Percentiles rank a stretch among this genome's conserved stretches.
phyloP scores from a whole-genome alignment of 2,797 vertebrate genomes.

The Myotis daubentonii region DNA sequence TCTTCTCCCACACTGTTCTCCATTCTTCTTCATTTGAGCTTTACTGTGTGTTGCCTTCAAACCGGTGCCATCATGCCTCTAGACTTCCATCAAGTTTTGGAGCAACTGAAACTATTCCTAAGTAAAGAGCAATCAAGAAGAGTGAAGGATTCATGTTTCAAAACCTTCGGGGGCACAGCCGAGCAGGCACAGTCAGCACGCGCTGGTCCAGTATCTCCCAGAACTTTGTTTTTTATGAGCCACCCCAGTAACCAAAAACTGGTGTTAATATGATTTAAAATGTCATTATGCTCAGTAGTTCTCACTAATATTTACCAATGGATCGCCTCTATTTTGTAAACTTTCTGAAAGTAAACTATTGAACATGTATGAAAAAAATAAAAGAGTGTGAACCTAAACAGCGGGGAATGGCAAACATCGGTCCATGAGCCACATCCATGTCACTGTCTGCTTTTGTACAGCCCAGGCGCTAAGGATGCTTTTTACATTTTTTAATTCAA shows the following conservation, averaged over 20 bases:
- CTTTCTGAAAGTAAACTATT: slow-evolving; percentile 25
- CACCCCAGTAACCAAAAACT: not conserved
- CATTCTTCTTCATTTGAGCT: too few species aligned
- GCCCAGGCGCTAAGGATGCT: not conserved
- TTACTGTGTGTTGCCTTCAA: too few species aligned
- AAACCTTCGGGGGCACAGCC: too few species aligned
- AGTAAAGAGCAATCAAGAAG: too few species aligned
- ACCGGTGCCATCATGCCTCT: too few species aligned
- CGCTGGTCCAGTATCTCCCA: too few species aligned
- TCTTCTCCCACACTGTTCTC: too few species aligned
- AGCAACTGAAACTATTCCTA: too few species aligned
- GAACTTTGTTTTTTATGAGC: not conserved
- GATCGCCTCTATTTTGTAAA: not conserved
- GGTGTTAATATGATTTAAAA: slow-evolving; percentile 25
- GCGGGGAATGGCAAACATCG: not conserved
- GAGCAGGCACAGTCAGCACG: too few species aligned
- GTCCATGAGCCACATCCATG: not conserved
- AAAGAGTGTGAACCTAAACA: not conserved
- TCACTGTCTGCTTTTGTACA: not conserved
- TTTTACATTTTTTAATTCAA: slow-evolving; percentile 22
- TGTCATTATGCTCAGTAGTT: not conserved
- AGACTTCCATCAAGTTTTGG: too few species aligned
- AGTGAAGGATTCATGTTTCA: too few species aligned
- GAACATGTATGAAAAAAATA: not conserved
- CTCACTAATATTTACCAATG: not conserved